Percentiles rank a stretch among this genome's conserved stretches.
phyloP scores from a whole-genome alignment of 1,140 invertebrate species.

The Papilio glaucus region DNA sequence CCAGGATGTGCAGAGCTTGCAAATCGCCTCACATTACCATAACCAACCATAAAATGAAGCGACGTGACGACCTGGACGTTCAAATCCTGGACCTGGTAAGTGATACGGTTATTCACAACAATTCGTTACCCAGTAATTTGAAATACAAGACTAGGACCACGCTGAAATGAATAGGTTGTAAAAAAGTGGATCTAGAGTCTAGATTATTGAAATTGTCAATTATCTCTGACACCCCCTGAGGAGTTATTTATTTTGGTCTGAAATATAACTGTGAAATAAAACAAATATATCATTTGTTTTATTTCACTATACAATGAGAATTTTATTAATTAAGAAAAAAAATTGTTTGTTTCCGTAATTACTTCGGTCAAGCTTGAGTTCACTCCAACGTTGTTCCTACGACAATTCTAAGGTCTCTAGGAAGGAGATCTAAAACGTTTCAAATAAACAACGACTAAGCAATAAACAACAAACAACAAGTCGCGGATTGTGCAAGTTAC shows the following conservation, averaged over 20 bases:
- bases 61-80: neutral
- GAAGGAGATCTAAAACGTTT: neutral
- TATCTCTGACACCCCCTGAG: too few relatives aligned
- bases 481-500: neutral
- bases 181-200: too few relatives aligned
- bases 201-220: too few relatives aligned
- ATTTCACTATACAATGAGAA: too few relatives aligned
- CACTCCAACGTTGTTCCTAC: neutral
- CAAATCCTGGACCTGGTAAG: neutral
- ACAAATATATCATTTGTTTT: too few relatives aligned
- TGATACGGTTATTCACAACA: neutral
- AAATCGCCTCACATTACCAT: slow-evolving; percentile 8
- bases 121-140: neutral
- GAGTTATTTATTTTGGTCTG: too few relatives aligned
- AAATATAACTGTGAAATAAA: too few relatives aligned
- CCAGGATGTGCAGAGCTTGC: slow-evolving; percentile 11
- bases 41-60: slow-evolving; percentile 9
- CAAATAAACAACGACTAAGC: neutral
- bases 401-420: neutral
- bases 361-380: too few relatives aligned
- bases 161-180: too few relatives aligned
- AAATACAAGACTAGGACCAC: too few relatives aligned
- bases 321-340: too few relatives aligned
- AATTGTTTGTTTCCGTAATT: too few relatives aligned
- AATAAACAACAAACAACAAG: slow-evolving; percentile 2